These are phyloP conservation scores for Drosophila maculinotata DNA, from an alignment of 2,888 invertebrate genomes.

Conservation along the genomic window DNA sequence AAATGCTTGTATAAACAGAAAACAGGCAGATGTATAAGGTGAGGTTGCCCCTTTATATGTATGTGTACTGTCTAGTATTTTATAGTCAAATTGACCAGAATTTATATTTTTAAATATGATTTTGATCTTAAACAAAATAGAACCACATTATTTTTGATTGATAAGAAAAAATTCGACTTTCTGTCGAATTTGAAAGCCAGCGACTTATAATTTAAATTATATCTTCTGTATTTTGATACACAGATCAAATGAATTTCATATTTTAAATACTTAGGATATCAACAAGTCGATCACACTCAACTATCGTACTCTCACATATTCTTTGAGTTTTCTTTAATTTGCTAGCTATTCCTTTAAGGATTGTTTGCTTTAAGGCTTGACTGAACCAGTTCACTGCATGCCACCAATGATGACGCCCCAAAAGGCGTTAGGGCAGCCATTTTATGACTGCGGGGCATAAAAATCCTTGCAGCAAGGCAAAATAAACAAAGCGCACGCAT, in stretches of 20 bases:
- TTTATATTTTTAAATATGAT: too few relatives aligned
- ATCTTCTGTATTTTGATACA: too few relatives aligned
- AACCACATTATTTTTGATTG: too few relatives aligned
- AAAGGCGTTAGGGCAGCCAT: conserved; percentile 34
- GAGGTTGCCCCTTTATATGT: too few relatives aligned
- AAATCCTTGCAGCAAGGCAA: conserved; percentile 70
- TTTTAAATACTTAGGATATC: too few relatives aligned
- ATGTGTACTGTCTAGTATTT: too few relatives aligned
- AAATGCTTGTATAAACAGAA: background rate
- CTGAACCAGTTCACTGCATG: conserved; percentile 15
- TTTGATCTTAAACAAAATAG: too few relatives aligned
- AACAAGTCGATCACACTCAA: background rate
- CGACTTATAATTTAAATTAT: too few relatives aligned
- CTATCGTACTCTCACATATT: background rate
- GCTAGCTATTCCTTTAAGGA: conserved; percentile 10
- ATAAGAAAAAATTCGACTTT: too few relatives aligned
- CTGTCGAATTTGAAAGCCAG: too few relatives aligned
- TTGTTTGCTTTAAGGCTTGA: conserved; percentile 23
- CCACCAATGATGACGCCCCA: conserved; percentile 9
- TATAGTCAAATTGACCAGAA: too few relatives aligned
- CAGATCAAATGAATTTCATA: too few relatives aligned
- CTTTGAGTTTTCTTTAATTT: conserved; percentile 6
- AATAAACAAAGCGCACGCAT: conserved; percentile 76
- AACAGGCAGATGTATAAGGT: background rate
- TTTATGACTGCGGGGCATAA: conserved; percentile 68